Evolutionary conservation across 2,113 vertebrate genomes (phyloP).

Genomic region (Anoplopoma fimbria): DNA sequence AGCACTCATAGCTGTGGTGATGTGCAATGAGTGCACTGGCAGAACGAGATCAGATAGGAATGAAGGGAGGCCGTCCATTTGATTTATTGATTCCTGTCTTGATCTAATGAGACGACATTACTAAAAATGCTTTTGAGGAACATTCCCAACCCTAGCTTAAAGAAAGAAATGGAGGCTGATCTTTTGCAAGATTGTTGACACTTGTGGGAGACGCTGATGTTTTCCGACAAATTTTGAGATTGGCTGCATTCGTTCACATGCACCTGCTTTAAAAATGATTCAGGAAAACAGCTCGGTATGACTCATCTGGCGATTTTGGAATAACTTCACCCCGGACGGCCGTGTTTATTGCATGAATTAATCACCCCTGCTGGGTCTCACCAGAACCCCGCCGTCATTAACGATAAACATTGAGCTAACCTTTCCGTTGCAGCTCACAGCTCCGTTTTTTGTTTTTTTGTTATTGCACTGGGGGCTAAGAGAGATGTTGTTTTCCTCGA

Average conservation of each 20-base stretch:
- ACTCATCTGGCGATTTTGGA: conserved; percentile 69
- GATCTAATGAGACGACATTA: neutral
- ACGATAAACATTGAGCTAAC: conserved; percentile 72
- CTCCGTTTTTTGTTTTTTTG: conserved; percentile 31
- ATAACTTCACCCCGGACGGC: conserved; percentile 63
- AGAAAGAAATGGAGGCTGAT: conserved; percentile 43
- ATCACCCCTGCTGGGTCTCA: conserved; percentile 71
- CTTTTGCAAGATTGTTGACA: conserved; percentile 14
- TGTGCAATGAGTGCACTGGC: too few species aligned
- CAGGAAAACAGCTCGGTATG: conserved; percentile 58
- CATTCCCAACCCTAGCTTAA: neutral
- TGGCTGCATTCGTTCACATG: neutral
- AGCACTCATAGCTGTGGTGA: neutral
- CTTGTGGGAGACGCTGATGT: conserved; percentile 47
- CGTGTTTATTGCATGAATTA: conserved; percentile 72
- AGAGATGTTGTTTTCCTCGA: conserved; percentile 73
- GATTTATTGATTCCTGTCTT: neutral
- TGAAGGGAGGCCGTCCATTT: too few species aligned
- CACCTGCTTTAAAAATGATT: conserved; percentile 74
- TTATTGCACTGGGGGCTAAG: conserved; percentile 63
- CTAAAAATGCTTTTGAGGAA: neutral
- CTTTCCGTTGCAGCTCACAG: conserved; percentile 70
- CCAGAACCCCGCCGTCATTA: conserved; percentile 64
- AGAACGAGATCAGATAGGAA: too few species aligned
- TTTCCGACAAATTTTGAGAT: conserved; percentile 23